Percentiles rank a stretch among this genome's conserved stretches.
Conservation (phyloP, 2,113 vertebrate genomes). For the Chaenogobius annularis region DNA sequence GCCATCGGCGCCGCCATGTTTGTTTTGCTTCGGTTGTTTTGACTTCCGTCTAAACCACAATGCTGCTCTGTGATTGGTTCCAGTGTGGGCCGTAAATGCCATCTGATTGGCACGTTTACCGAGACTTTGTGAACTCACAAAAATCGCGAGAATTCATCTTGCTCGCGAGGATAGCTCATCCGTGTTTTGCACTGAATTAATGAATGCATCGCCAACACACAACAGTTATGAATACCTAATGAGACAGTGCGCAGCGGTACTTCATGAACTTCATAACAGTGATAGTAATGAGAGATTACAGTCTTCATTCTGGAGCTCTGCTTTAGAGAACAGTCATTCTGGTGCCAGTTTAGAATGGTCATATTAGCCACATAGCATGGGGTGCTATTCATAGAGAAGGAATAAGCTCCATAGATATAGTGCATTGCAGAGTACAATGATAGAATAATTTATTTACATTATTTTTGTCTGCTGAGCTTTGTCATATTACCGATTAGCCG, state of each 20-base stretch:
- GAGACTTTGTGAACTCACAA: no score
- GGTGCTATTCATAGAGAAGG: neutral
- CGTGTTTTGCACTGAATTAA: conserved; percentile 12
- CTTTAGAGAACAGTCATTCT: neutral
- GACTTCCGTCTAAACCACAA: no score
- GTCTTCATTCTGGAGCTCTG: neutral
- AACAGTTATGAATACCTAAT: conserved; percentile 16
- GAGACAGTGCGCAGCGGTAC: neutral
- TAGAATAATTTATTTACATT: no score
- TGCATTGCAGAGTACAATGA: neutral
- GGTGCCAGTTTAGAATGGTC: neutral
- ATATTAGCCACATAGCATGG: neutral
- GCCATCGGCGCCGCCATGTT: no score
- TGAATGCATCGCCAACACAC: conserved; percentile 3
- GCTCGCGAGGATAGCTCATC: conserved; percentile 2
- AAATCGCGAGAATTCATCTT: no score
- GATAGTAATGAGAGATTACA: neutral
- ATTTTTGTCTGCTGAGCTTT: no score
- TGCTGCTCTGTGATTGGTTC: no score
- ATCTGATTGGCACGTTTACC: no score
- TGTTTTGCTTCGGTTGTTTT: no score
- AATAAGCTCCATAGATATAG: neutral
- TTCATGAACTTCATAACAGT: neutral
- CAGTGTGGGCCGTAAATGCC: no score
- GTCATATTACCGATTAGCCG: neutral